Base-by-base conservation (phyloP, 2,888 invertebrate genomes). In the Agrilus mali region DNA sequence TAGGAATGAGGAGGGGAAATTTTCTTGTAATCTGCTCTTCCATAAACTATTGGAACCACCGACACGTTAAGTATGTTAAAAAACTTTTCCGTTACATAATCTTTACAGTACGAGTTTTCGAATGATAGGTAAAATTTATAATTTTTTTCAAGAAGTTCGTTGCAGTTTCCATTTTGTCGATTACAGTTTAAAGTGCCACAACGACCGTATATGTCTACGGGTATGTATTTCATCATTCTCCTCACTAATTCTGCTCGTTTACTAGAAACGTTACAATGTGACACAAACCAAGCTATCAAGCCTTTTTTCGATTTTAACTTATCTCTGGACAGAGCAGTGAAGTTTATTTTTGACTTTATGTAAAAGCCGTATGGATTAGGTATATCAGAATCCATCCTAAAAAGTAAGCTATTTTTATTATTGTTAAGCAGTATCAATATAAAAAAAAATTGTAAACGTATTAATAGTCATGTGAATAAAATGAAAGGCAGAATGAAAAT, bases 171-270 rank as follows among this genome's bases (percentile, higher is more conserved):
- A 20, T 20, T 4, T 6, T 20, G 4, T 20, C 20, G 20, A 20
- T 7, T 20, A 42, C 61, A 71, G 54, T 52, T 60, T 3, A 60
- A 51, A 0, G 54, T 51, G 1, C 80, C 79, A 57, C 82, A 83
- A 1, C 54, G 56, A 12, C 80, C 81, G 54, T 69, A 80, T 17
- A 80, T 66, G 56, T 80, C 79, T 10, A 82, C 72, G 2, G 64
- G 51, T n/a, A 83, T 71, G 56, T 73, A 63, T 46, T 71, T 69
- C 36, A 68, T 63, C 33, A 86, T 59, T 48, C 70, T 73, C 41
- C 59, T 43, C 5, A 65, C 67, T 42, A 72, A 59, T 7, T 58
- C 38, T 45, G 69, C 67, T n/a, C 77, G 63, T n/a, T 59, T 53
- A 44, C 73, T 72, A 3, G 59, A 47, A 1, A 70, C 66, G 3